Conservation (phyloP, 2,888 invertebrate species). For the Odontothrips loti region DNA sequence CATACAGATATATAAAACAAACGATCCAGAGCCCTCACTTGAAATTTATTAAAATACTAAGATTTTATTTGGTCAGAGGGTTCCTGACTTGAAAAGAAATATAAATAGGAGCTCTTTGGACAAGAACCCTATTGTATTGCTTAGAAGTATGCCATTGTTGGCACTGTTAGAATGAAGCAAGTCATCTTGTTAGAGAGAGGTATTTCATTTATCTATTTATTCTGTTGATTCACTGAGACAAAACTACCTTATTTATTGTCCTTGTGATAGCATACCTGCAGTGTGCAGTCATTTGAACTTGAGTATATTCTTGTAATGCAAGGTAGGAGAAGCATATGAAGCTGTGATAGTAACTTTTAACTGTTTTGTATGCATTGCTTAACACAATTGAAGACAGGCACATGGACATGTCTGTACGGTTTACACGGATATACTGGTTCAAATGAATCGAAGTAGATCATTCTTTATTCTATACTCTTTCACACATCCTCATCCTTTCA, state of each 20-base stretch:
- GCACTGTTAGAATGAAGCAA: slow-evolving; percentile 8
- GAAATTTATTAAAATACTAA: slow-evolving; percentile 20
- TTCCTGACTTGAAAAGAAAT: slow-evolving; percentile 13
- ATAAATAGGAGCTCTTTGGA: not conserved
- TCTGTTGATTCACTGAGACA: slow-evolving; percentile 26
- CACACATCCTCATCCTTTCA: slow-evolving; percentile 20
- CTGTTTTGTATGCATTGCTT: slow-evolving; percentile 26
- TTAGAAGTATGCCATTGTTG: slow-evolving; percentile 16
- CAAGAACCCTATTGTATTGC: slow-evolving; percentile 4
- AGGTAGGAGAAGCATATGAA: slow-evolving; percentile 26
- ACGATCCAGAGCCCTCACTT: slow-evolving; percentile 25
- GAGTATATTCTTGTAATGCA: slow-evolving; percentile 26
- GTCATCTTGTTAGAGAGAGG: slow-evolving; percentile 24
- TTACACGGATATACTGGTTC: slow-evolving; percentile 26
- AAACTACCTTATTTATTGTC: slow-evolving; percentile 27
- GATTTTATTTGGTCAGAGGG: slow-evolving; percentile 20
- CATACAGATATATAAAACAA: slow-evolving; percentile 19
- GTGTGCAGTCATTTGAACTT: slow-evolving; percentile 26
- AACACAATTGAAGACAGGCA: slow-evolving; percentile 14
- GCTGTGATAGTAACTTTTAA: slow-evolving; percentile 26
- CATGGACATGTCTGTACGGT: not conserved
- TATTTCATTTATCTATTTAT: slow-evolving; percentile 27
- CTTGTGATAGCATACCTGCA: slow-evolving; percentile 24
- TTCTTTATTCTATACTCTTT: slow-evolving; percentile 16
- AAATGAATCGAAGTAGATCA: slow-evolving; percentile 12